Base-by-base conservation (phyloP, 2,888 invertebrate genomes). In the Coelogynopora nodosa region DNA sequence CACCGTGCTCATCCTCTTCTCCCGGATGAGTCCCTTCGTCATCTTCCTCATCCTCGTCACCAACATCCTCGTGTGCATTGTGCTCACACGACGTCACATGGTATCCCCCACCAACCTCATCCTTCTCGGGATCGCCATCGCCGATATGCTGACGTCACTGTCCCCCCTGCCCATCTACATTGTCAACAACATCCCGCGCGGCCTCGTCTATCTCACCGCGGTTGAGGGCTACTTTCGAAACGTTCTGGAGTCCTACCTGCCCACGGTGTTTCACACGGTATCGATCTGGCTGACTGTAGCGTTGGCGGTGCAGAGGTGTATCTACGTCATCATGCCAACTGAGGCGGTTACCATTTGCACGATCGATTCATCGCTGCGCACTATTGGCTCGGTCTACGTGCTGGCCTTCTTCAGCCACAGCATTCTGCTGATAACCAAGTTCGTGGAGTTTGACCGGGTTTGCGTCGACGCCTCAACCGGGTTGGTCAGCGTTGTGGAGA, bases 41-140 rank as follows among this genome's bases (percentile, higher is more conserved):
- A 93, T 97, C 18, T 93, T 96, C 28, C 94, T 96, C 30, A 97
- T 97, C 0, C 94, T 96, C n/a, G 94, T 96, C 0, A 95, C 96
- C 82, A 97, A 97, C 92, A 95, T 96, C 0, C 93, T 97, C 10
- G 96, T 97, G 88, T 96, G 97, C 18, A 94, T 97, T 49, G 97
- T 97, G 0, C 93, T 97, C 31, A 95, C 96, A 87, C 95, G 96
- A 89, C 94, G 95, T 49, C 96, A 97, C 92, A 97, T 97, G 97
- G 92, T 95, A 30, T 95, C 96, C 0, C 96, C 97, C 0, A 97
- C 97, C 0, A 97, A 97, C 92, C 94, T 95, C 18, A 95, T 97
- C 0, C 94, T 97, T 0, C 95, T 96, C 94, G 95, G 95, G n/a
- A 97, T 97, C 96, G 97, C 97, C 0, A 93, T 97, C 0, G 96